Conservation (phyloP, 2,888 invertebrate species). For the Melipona beecheii region DNA sequence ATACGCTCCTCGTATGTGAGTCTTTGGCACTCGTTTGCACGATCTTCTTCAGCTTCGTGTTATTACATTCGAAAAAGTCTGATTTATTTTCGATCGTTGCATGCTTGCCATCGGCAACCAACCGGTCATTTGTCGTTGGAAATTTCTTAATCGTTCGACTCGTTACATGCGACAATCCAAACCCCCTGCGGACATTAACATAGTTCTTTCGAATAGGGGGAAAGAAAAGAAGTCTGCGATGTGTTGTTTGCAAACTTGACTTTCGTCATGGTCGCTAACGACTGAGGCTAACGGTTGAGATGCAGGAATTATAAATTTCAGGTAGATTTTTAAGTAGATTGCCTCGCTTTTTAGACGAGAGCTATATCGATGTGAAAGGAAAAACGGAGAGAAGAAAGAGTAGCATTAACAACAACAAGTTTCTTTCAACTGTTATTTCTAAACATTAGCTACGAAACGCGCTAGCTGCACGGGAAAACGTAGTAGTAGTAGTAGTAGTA, state of each 20-base stretch:
- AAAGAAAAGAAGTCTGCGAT: not conserved
- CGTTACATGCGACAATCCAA: slow-evolving; percentile 35
- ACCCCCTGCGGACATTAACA: not conserved
- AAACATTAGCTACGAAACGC: not conserved
- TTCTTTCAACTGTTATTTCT: not conserved
- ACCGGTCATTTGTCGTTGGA: slow-evolving; percentile 46
- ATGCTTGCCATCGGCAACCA: slow-evolving; percentile 10
- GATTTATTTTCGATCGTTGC: slow-evolving; percentile 51
- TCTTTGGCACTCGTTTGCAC: slow-evolving; percentile 27
- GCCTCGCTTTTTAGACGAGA: not conserved
- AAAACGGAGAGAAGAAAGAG: not conserved
- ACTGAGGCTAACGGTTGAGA: not conserved
- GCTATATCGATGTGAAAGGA: not conserved
- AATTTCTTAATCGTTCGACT: slow-evolving; percentile 56
- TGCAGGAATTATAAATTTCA: not conserved
- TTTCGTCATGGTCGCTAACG: slow-evolving; percentile 33
- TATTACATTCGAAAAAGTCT: slow-evolving; percentile 55
- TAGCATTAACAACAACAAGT: rapidly evolving
- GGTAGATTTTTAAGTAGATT: not conserved
- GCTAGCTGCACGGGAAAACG: slow-evolving; percentile 10
- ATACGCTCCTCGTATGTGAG: slow-evolving; percentile 26
- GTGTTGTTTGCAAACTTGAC: not conserved
- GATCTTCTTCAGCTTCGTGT: not conserved
- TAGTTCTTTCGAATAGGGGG: not conserved
- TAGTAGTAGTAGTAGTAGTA: too few species aligned